Conservation (phyloP, 53 echinoderm and acorn worm species). For the Luidia sarsii region DNA sequence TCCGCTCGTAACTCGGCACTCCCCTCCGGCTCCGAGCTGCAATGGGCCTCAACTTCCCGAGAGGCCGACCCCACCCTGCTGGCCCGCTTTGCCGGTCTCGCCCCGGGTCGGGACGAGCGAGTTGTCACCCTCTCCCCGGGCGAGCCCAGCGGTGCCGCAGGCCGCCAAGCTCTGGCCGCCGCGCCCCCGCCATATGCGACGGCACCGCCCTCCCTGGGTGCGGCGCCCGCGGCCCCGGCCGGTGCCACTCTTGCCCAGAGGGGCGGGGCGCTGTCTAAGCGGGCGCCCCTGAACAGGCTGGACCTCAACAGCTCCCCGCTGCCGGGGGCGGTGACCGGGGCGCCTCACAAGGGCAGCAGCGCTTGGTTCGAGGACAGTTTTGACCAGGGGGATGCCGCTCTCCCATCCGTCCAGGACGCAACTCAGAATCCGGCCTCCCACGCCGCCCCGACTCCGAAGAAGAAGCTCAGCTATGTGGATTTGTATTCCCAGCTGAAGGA, state of each 20-base stretch:
- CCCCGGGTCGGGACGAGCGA: no score
- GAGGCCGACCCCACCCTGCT: background rate
- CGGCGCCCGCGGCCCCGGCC: no score
- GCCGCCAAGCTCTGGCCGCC: background rate
- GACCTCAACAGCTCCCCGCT: background rate
- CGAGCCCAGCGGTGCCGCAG: background rate
- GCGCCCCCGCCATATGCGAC: no score
- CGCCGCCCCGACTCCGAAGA: constrained; percentile 48
- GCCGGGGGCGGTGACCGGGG: no score
- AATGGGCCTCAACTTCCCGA: background rate
- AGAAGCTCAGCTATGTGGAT: constrained; percentile 45
- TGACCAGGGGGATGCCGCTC: no score
- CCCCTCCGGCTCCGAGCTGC: background rate
- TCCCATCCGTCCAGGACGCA: background rate
- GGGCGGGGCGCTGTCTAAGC: no score
- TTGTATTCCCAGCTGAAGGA: constrained; percentile 18
- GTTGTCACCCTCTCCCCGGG: no score
- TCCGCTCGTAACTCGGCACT: background rate
- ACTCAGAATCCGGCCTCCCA: background rate
- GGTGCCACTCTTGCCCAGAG: no score
- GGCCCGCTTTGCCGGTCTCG: background rate
- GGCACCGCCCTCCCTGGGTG: no score
- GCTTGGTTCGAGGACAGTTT: no score
- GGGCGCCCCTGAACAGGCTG: background rate
- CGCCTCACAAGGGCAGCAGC: no score